phyloP scores from a whole-genome alignment of 2,797 vertebrate species.

The Alcedo atthis region DNA sequence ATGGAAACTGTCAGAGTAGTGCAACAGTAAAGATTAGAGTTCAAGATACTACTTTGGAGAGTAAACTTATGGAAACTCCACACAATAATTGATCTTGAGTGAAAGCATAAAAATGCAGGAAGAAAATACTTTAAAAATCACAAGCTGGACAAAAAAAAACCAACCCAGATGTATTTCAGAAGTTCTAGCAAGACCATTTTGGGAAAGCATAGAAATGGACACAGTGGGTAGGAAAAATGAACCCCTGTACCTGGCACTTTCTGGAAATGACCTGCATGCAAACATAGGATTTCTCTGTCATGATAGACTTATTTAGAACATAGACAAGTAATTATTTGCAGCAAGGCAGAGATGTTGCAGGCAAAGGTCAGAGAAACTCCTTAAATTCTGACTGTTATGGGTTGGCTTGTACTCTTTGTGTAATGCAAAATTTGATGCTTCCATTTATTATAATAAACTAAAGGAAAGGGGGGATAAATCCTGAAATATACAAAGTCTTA shows the following conservation, averaged over 20 bases:
- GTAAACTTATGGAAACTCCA: background rate
- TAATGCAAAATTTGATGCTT: background rate
- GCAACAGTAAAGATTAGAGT: conserved; percentile 19
- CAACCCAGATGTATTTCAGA: background rate
- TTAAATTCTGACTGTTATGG: background rate
- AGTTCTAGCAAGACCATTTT: background rate
- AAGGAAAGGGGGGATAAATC: background rate
- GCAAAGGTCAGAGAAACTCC: background rate
- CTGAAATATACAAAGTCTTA: background rate
- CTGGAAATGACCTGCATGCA: background rate
- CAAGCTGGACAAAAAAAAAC: background rate
- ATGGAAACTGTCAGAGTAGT: conserved; percentile 1
- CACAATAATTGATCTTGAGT: background rate
- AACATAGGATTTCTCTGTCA: background rate
- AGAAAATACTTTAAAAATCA: background rate
- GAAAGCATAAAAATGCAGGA: background rate
- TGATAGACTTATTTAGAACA: background rate
- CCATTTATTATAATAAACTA: background rate
- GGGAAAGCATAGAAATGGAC: background rate
- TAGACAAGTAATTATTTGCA: background rate
- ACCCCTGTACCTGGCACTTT: background rate
- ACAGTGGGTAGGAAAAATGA: background rate
- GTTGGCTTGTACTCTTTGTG: background rate
- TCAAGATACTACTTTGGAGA: background rate
- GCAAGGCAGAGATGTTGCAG: background rate